These are phyloP conservation scores for Oasisia sp. DNA, from an alignment of 2,888 invertebrate species.

Conservation along the genomic window DNA sequence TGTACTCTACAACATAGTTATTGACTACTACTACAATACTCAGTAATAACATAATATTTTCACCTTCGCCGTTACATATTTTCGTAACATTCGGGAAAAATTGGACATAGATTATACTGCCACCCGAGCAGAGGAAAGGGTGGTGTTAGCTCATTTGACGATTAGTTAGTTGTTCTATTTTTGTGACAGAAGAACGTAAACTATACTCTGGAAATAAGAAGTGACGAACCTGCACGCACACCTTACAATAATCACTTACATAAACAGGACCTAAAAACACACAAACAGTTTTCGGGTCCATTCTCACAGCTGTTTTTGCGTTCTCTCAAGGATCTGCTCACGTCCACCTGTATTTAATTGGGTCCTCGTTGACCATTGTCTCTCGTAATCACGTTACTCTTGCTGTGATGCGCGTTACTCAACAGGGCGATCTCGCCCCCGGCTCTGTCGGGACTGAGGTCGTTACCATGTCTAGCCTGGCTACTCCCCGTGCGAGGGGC, in stretches of 20 bases:
- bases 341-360: background rate
- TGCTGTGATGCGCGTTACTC: background rate
- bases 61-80: background rate
- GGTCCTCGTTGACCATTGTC: conserved; percentile 2
- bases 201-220: no score
- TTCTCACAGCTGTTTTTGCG: background rate
- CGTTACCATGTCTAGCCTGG: background rate
- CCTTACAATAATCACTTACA: background rate
- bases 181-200: no score
- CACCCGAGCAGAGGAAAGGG: no score
- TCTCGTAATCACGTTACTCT: background rate
- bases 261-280: background rate
- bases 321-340: background rate
- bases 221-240: background rate
- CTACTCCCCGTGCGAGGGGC: background rate
- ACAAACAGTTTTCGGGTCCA: no score
- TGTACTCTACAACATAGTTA: background rate
- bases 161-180: no score
- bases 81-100: background rate
- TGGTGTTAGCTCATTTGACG: no score
- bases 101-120: background rate
- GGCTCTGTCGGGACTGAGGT: background rate
- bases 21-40: background rate
- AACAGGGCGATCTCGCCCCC: background rate
- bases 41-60: background rate